Percentiles rank a stretch among this genome's conserved stretches.
Evolutionary conservation across 2,113 vertebrate species (phyloP).

Genomic region (Tinamus guttatus): DNA sequence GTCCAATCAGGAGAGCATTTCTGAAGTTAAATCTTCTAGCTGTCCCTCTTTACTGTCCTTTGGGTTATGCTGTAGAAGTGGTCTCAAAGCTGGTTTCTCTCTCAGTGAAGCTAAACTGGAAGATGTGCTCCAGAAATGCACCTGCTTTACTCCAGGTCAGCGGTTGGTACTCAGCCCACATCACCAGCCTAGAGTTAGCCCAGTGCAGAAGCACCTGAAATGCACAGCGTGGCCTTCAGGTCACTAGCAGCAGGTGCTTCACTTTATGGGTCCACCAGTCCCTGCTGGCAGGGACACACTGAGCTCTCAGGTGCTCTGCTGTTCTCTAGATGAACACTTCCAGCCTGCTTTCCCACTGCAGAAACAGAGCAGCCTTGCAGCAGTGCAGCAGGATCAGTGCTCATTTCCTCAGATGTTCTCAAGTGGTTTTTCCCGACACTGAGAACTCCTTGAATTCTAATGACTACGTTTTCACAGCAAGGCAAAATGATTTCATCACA

Average conservation of each 20-base stretch:
- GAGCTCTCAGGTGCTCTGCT: not conserved
- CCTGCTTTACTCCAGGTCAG: accelerated
- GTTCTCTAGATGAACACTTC: not conserved
- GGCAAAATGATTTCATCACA: not conserved
- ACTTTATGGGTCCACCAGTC: not conserved
- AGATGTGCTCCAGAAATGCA: not conserved
- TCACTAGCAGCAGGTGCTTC: not conserved
- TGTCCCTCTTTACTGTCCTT: not conserved
- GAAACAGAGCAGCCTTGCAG: not conserved
- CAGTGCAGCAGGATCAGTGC: not conserved
- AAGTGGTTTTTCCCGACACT: not conserved
- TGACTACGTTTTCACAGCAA: not conserved
- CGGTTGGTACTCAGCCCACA: not conserved
- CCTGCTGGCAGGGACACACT: not conserved
- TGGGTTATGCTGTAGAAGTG: not conserved
- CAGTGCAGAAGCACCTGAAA: not conserved
- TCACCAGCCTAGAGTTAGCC: not conserved
- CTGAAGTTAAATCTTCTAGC: not conserved
- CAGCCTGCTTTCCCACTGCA: not conserved
- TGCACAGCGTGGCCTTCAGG: accelerated
- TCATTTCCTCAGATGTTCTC: not conserved
- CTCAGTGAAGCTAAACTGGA: not conserved
- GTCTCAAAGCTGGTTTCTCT: not conserved
- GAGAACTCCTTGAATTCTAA: not conserved
- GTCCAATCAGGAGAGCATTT: not conserved